Conservation (phyloP, 1,140 invertebrate species). For the Elymnias hypermnestra region DNA sequence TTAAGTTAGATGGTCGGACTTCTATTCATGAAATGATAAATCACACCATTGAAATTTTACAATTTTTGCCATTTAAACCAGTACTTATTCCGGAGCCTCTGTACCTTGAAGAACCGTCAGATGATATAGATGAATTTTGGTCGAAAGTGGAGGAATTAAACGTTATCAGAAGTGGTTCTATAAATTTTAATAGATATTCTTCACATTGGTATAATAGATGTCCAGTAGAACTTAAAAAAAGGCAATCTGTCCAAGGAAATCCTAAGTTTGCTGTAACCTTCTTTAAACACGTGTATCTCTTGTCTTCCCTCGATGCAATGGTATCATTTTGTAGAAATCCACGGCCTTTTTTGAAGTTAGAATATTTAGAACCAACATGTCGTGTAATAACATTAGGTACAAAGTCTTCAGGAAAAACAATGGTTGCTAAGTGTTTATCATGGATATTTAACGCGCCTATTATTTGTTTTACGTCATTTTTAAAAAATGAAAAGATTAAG, state of each 20-base stretch:
- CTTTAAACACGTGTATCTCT: conserved; percentile 77
- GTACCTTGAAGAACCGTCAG: conserved; percentile 44
- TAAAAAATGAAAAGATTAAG: conserved; percentile 42
- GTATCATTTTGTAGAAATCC: conserved; percentile 77
- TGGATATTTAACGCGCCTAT: conserved; percentile 55
- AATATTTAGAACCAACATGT: conserved; percentile 63
- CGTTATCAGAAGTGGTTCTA: conserved; percentile 35
- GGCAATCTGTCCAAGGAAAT: conserved; percentile 59
- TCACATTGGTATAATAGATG: conserved; percentile 78
- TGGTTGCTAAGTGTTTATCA: conserved; percentile 52
- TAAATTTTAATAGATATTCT: conserved; percentile 48
- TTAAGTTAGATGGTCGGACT: conserved; percentile 76
- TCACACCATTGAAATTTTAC: conserved; percentile 60
- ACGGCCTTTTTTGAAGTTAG: conserved; percentile 67
- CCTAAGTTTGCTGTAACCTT: conserved; percentile 75
- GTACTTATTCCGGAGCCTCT: conserved; percentile 55
- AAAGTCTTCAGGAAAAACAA: conserved; percentile 55
- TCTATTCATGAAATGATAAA: conserved; percentile 64
- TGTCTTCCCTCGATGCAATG: conserved; percentile 65
- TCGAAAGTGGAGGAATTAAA: conserved; percentile 42
- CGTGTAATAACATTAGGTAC: conserved; percentile 54
- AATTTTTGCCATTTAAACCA: conserved; percentile 67
- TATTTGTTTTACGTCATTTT: conserved; percentile 35
- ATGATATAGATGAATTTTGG: conserved; percentile 61
- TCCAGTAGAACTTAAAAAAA: conserved; percentile 76